Percentiles rank a stretch among this genome's conserved stretches.
These are phyloP conservation scores for Spisula subtruncata DNA, from an alignment of 2,888 invertebrate genomes.

Conservation along the genomic window DNA sequence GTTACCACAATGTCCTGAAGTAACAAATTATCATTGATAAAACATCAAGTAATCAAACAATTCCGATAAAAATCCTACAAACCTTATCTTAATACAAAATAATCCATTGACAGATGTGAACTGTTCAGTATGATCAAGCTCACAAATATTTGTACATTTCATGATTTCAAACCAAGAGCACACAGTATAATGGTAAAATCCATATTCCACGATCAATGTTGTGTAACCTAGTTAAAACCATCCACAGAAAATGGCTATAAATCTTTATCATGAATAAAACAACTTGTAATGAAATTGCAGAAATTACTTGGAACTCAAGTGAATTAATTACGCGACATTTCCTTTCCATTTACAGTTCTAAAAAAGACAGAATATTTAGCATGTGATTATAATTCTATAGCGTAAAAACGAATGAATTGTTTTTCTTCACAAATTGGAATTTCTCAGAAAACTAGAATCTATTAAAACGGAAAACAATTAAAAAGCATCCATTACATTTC, in stretches of 20 bases:
- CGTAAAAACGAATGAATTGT: not conserved
- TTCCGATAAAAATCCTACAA: not conserved
- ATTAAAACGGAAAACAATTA: not conserved
- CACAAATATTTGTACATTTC: constrained; percentile 25
- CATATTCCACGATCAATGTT: constrained; percentile 14
- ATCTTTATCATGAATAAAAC: constrained; percentile 18
- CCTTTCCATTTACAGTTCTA: not conserved
- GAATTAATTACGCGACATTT: not conserved
- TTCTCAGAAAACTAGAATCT: not conserved
- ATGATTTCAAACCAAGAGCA: constrained; percentile 3
- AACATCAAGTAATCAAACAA: constrained; percentile 11
- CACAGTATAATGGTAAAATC: not conserved
- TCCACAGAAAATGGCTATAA: constrained; percentile 5
- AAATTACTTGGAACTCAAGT: not conserved
- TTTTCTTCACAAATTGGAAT: not conserved
- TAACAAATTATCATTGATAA: not conserved
- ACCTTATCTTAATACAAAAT: constrained; percentile 23
- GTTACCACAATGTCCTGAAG: not conserved
- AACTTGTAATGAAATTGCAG: constrained; percentile 4
- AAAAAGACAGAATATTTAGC: not conserved
- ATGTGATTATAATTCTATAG: not conserved
- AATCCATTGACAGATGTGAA: constrained; percentile 14
- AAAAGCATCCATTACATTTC: not conserved
- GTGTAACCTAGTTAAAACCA: not conserved
- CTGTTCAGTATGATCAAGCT: not conserved